phyloP scores from a whole-genome alignment of 2,888 invertebrate species.

The Aphrophora alni region DNA sequence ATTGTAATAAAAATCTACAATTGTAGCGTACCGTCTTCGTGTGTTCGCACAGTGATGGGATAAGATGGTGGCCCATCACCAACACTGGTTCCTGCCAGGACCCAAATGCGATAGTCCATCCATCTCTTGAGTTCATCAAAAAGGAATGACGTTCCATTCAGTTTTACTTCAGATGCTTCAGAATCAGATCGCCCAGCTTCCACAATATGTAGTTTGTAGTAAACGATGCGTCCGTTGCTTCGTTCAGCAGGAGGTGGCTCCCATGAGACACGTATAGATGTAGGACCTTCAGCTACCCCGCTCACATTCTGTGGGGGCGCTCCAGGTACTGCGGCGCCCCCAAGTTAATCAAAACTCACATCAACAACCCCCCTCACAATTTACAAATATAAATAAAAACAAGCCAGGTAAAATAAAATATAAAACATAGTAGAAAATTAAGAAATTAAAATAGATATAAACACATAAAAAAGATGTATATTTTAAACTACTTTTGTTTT shows the following conservation, averaged over 20 bases:
- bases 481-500: too few species aligned
- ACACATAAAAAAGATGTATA: background rate
- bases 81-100: slow-evolving; percentile 93
- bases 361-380: slow-evolving; percentile 14
- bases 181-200: slow-evolving; percentile 85
- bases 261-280: slow-evolving; percentile 90
- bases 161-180: slow-evolving; percentile 79
- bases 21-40: slow-evolving; percentile 96
- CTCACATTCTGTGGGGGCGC: slow-evolving; percentile 95
- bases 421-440: too few species aligned
- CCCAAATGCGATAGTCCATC: slow-evolving; percentile 97
- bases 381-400: background rate
- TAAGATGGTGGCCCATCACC: slow-evolving; percentile 95
- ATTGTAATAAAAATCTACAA: background rate
- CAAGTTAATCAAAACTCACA: slow-evolving; percentile 27
- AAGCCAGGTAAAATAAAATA: background rate
- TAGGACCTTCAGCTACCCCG: slow-evolving; percentile 86
- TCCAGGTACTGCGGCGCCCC: slow-evolving; percentile 80
- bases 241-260: slow-evolving; percentile 89
- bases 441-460: background rate
- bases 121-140: slow-evolving; percentile 91
- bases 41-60: slow-evolving; percentile 91
- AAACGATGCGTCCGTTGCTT: slow-evolving; percentile 90
- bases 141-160: slow-evolving; percentile 77
- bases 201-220: slow-evolving; percentile 93